Evolutionary conservation across 2,888 invertebrate species (phyloP).

Genomic region (Frankliniella fusca): DNA sequence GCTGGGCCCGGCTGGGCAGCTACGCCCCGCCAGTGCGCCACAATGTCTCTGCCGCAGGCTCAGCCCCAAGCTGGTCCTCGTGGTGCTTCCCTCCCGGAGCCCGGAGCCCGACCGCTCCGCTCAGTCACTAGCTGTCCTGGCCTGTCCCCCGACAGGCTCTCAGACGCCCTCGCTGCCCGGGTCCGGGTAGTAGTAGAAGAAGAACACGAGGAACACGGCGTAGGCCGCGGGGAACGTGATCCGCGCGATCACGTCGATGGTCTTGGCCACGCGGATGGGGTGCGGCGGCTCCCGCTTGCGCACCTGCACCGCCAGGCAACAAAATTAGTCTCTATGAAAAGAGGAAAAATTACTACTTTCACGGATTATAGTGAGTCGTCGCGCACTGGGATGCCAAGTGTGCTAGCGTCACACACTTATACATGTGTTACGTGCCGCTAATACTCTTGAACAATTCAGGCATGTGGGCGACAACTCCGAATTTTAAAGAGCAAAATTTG

Average conservation of each 20-base stretch:
- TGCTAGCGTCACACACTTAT: slow-evolving; percentile 38
- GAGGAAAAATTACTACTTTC: slow-evolving; percentile 35
- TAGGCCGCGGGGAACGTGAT: slow-evolving; percentile 91
- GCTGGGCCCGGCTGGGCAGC: background rate
- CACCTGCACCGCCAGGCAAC: slow-evolving; percentile 58
- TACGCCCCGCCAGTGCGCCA: too few relatives aligned
- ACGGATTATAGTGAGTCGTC: background rate
- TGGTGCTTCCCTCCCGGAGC: too few relatives aligned
- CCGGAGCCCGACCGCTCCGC: too few relatives aligned
- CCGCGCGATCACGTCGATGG: slow-evolving; percentile 89
- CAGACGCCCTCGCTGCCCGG: slow-evolving; percentile 47
- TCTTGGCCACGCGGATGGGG: slow-evolving; percentile 89
- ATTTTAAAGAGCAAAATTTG: too few relatives aligned
- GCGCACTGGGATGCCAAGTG: too few relatives aligned
- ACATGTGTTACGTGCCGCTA: too few relatives aligned
- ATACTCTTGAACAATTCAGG: too few relatives aligned
- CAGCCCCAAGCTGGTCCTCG: too few relatives aligned
- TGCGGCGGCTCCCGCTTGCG: slow-evolving; percentile 88
- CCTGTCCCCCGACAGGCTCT: too few relatives aligned
- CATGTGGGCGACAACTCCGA: too few relatives aligned
- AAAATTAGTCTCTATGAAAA: slow-evolving; percentile 36
- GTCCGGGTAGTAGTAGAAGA: slow-evolving; percentile 78
- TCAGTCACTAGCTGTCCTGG: too few relatives aligned
- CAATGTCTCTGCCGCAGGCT: too few relatives aligned
- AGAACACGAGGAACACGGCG: slow-evolving; percentile 89